Conservation (phyloP, 2,113 vertebrate genomes). For the Pterocles gutturalis region DNA sequence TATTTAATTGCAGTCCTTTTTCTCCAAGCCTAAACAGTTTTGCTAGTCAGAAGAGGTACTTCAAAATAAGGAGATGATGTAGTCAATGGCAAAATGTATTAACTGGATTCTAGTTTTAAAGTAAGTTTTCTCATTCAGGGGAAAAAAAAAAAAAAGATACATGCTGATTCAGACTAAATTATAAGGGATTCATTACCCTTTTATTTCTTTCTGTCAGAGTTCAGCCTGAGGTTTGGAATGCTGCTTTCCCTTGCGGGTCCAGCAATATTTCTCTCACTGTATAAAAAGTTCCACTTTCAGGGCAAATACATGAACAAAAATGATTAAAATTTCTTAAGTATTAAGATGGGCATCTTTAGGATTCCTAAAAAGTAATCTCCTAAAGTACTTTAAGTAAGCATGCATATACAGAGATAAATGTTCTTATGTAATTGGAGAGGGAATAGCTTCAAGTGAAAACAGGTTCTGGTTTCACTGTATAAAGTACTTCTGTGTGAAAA, state of each 20-base stretch:
- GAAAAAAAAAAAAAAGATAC: not conserved
- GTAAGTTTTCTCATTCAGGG: not conserved
- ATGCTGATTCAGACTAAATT: not conserved
- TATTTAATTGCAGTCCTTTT: not conserved
- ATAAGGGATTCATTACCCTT: not conserved
- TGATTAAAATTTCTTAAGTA: not conserved
- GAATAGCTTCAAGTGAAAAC: not conserved
- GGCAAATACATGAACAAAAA: not conserved
- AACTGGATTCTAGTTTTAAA: not conserved
- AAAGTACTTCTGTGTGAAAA: not conserved
- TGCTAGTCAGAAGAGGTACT: not conserved
- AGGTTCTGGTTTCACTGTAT: not conserved
- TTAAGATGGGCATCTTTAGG: not conserved
- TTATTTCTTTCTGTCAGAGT: not conserved
- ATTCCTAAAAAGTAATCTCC: not conserved
- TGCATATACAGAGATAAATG: not conserved
- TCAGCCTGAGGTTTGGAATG: not conserved
- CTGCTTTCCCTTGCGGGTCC: not conserved
- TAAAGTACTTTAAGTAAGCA: not conserved
- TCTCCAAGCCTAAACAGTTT: not conserved
- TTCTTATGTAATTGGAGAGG: not conserved
- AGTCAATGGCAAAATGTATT: not conserved
- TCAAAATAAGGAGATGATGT: not conserved
- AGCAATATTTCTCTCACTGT: not conserved
- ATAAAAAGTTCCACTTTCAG: not conserved